These are phyloP conservation scores for Nemotelus pantherinus DNA, from an alignment of 2,888 invertebrate species.

Conservation along the genomic window DNA sequence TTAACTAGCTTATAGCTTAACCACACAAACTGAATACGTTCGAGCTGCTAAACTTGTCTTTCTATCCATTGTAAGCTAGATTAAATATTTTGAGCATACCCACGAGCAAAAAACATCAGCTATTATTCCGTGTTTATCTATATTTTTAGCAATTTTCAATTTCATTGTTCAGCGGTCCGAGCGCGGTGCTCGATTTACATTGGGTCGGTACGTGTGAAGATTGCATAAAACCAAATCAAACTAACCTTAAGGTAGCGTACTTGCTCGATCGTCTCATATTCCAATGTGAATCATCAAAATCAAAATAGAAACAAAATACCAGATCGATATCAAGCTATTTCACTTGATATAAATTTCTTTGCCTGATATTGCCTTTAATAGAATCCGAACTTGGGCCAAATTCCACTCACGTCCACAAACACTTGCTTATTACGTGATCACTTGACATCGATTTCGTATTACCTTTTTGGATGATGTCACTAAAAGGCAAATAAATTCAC, in stretches of 20 bases:
- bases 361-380: slow-evolving; percentile 19
- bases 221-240: slow-evolving; percentile 8
- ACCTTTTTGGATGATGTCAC: slow-evolving; percentile 28
- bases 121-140: too few relatives aligned
- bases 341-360: background rate
- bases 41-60: too few relatives aligned
- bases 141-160: too few relatives aligned
- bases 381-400: background rate
- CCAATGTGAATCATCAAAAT: slow-evolving; percentile 17
- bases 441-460: slow-evolving; percentile 29
- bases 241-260: slow-evolving; percentile 31
- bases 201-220: background rate
- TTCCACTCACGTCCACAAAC: background rate
- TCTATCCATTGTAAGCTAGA: too few relatives aligned
- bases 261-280: slow-evolving; percentile 12
- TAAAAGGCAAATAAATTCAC: slow-evolving; percentile 3
- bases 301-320: background rate
- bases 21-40: too few relatives aligned
- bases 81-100: too few relatives aligned
- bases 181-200: too few relatives aligned
- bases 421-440: slow-evolving; percentile 27
- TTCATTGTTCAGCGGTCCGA: too few relatives aligned
- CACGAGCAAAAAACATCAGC: too few relatives aligned
- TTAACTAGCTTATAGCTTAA: too few relatives aligned
- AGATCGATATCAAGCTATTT: background rate